Conservation (phyloP, 2,113 vertebrate genomes). For the Thermophis baileyi region DNA sequence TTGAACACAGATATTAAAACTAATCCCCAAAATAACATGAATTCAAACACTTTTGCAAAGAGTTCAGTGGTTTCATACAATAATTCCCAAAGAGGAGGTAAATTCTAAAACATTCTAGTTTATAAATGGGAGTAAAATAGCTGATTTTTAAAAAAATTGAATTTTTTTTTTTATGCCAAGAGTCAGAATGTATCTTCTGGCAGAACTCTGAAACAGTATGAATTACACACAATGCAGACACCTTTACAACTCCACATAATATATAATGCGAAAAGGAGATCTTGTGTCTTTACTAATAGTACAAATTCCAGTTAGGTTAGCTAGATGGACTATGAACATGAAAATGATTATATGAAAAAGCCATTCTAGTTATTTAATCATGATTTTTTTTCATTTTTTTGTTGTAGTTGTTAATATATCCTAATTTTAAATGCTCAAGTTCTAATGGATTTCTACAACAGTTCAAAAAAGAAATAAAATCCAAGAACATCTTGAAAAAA, state of each 20-base stretch:
- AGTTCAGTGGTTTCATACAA: neutral
- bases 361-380: neutral
- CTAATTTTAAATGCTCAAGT: conserved; percentile 63
- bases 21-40: neutral
- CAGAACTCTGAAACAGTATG: neutral
- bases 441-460: conserved; percentile 66
- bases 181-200: neutral
- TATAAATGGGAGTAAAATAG: neutral
- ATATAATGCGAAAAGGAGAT: neutral
- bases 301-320: neutral
- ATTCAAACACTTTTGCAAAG: neutral
- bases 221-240: neutral
- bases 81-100: neutral
- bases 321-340: neutral
- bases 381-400: conserved; percentile 14
- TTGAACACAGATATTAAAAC: neutral
- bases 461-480: conserved; percentile 63
- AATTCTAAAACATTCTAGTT: neutral
- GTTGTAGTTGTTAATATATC: conserved; percentile 67
- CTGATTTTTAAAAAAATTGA: neutral
- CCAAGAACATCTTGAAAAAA: conserved; percentile 53
- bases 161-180: neutral
- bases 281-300: neutral
- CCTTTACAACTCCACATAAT: neutral
- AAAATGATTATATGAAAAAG: neutral